Base-by-base conservation (phyloP, 2,888 invertebrate species). In the Creontiades dilutus region DNA sequence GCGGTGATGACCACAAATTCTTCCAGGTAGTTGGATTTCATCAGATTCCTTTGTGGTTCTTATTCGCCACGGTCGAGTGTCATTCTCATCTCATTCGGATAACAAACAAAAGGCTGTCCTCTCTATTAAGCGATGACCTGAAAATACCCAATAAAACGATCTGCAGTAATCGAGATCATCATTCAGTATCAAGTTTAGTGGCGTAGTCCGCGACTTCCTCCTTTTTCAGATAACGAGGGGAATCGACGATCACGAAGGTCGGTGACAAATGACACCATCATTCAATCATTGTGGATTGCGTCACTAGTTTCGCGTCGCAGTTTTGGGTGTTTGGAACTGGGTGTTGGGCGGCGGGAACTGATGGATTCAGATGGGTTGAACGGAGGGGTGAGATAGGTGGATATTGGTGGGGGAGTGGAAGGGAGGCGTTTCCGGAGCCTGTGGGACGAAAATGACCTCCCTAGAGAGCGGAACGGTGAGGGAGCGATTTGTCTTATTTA, bases 271-370 rank as follows among this genome's bases (percentile, higher is more conserved):
- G 68, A 68, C 27, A 13, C 68, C 68, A 68, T 68, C 23, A 68
- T 68, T 68, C 68, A 68, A 68, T 68, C 68, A 68, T 68, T 68
- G 68, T 23, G 68, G 68, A 23, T 68, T 23, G 68, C 68, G 68
- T 68, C 68, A 27, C 68, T 68, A 68, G 68, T 68, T 68, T 68
- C 68, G 68, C 68, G 68, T 68, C 68, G 68, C 68, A 68, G 68
- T 68, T 68, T 68, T 23, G 68, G 68, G 68, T 68, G 68, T 68
- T 68, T n/a, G 68, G 19, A 68, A 68, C 61, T 61, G 61, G 68
- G 23, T 68, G 68, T 68, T 68, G 27, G 68, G 27, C 2, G 27
- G 23, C 4, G 68, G 4, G 68, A 68, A 23, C 68, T 68, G 68
- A 68, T 68, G 68, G 68, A 68, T 68, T 11, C 27, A 23, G 68